These are phyloP conservation scores for Eubasilissa splendida DNA, from an alignment of 2,888 invertebrate genomes.

Conservation along the genomic window DNA sequence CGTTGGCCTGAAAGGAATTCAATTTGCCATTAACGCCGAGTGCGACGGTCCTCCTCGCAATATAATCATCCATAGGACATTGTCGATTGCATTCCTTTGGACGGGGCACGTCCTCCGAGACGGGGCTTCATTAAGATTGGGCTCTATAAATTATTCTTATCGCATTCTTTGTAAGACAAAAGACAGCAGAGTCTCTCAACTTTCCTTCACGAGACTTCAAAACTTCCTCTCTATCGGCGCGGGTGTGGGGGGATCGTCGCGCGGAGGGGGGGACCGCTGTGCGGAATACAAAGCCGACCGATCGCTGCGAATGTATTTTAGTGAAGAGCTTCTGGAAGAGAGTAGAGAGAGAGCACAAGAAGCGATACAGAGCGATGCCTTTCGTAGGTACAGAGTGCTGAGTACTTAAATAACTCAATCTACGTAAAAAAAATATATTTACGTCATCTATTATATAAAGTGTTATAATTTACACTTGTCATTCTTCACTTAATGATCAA, in stretches of 20 bases:
- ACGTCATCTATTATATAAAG: no score
- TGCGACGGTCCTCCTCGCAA: constrained; percentile 28
- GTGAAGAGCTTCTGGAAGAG: constrained; percentile 9
- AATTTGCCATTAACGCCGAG: constrained; percentile 49
- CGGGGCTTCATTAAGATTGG: constrained; percentile 59
- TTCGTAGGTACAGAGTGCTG: neutral
- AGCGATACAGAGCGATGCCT: no score
- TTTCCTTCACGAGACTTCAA: constrained; percentile 59
- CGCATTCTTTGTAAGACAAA: constrained; percentile 59
- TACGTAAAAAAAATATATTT: no score
- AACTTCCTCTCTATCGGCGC: constrained; percentile 49
- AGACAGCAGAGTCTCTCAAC: constrained; percentile 59
- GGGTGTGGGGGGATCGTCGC: neutral
- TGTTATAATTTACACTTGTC: no score
- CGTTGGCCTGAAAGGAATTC: constrained; percentile 47
- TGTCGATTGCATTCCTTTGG: constrained; percentile 52
- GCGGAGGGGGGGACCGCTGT: constrained; percentile 31
- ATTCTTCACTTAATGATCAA: no score
- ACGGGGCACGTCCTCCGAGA: constrained; percentile 53
- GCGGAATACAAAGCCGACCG: constrained; percentile 44
- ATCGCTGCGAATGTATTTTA: constrained; percentile 33
- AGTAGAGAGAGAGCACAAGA: neutral
- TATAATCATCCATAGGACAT: constrained; percentile 48
- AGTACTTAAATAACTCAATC: neutral
- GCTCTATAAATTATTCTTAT: constrained; percentile 59